Evolutionary conservation across 2,113 vertebrate genomes (phyloP), one percentile per base, ranked within the genome.

Genomic region (Pelecanus crispus): DNA sequence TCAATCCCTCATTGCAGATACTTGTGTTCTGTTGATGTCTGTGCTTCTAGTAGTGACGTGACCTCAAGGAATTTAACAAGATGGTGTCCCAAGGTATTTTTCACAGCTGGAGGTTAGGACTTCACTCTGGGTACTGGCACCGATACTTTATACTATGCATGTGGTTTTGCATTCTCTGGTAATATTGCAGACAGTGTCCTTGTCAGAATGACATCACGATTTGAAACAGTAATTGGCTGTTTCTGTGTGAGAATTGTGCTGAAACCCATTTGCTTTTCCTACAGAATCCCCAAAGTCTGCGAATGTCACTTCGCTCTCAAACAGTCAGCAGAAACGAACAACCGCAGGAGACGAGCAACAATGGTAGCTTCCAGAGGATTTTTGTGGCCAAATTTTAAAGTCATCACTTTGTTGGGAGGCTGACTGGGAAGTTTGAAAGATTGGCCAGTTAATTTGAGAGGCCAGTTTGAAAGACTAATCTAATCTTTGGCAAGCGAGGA

Each of bases 131-230:
- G 19, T 26, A 2, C 49, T 5, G 9, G 29, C 14, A 8, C 52
- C 38, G 13, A 2, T 11, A 3, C 38, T 38, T 21, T 10, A 3
- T 11, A 3, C 34, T 11, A 4, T 11, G 36, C 11, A 3, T 24
- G 50, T 0, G 13, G 20, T 29, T 45, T 34, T 66, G 66, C 17
- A 6, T 45, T 84, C 49, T 29, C 42, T 68, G 38, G 52, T 8
- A 15, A 14, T 0, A 1, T 16, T 38, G 45, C n/a, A 52, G 38
- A 18, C 9, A 0, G 1, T 14, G 17, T 16, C 56, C 4, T 2
- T 40, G 34, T 42, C 17, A 34, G 49, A 36, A 6, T 6, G 53
- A 19, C 4, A 4, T 7, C 34, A 3, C 0, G 0, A 1, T 10
- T 12, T 50, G 59, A 73, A 71, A 9, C n/a, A 26, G 49, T 7